Base-by-base conservation (phyloP, 2,113 vertebrate genomes). In the Brachionichthys hirsutus region DNA sequence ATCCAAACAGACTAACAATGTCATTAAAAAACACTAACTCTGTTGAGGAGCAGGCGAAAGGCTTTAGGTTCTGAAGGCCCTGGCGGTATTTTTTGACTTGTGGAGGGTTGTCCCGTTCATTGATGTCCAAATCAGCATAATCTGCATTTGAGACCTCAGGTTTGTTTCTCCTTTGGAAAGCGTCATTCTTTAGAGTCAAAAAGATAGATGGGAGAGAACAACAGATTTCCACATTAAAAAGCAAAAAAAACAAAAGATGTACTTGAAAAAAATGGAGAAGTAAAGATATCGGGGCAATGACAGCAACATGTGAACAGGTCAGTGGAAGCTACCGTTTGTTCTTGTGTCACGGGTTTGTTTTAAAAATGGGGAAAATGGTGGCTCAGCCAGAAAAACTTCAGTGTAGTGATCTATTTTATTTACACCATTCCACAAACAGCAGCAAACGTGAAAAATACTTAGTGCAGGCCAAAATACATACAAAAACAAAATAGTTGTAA, bases 41-140 rank as follows among this genome's bases (percentile, higher is more conserved):
- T 43, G 80, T 17, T 5, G 83, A 82, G 22, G 74, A 78, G 49
- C 49, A 78, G 49, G 81, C 81, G 55, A 87, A n/a, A n/a, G n/a
- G 68, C 65, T 66, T 84, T 62, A 90, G 65, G 3, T 70, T 88
- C 86, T 91, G 89, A 14, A 91, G 75, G 85, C 88, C 90, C 18
- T 59, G 55, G 2, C 90, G 59, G 47, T 93, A 92, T 75, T 91
- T 94, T 38, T 83, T 72, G 3, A 24, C 24, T 15, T 30, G 43
- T 5, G 87, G 59, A 0, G 79, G 69, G 12, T 43, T 81, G n/a
- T 55, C 41, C 3, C 6, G 54, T 41, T 68, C 47, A 38, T 56
- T 41, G 60, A 50, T 42, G 5, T 86, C 77, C 61, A 75, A 36
- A 1, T 81, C 71, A 15, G 68, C 42, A 0, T 79, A 22, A 14